A percentile compares a stretch with the other conserved stretches of the same genome.
These are phyloP conservation scores for Phoebastria nigripes DNA, from an alignment of 2,797 vertebrate genomes.

Conservation along the genomic window DNA sequence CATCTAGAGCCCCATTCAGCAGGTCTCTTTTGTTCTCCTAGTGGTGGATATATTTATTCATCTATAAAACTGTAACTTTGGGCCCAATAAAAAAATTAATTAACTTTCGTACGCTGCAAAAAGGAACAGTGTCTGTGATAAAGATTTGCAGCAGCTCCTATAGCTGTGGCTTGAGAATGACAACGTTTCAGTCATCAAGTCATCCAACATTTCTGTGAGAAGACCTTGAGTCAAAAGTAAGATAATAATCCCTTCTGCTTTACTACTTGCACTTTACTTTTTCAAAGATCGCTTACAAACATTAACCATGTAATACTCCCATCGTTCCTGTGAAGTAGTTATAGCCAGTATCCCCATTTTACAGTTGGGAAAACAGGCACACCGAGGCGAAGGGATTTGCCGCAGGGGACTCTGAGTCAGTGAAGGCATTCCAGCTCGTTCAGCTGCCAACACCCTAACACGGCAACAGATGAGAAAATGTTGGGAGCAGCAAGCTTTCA, in stretches of 20 bases:
- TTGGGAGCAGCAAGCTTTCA: slow-evolving; percentile 22
- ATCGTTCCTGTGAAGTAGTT: rapidly evolving
- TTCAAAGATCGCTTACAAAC: neutral
- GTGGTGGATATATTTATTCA: neutral
- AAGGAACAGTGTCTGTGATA: neutral
- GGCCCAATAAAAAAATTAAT: neutral
- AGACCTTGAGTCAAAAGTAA: neutral
- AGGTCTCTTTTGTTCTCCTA: neutral
- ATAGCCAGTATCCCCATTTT: neutral
- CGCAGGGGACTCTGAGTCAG: slow-evolving; percentile 29
- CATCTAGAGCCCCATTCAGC: slow-evolving; percentile 24
- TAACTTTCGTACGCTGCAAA: neutral
- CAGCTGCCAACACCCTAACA: slow-evolving; percentile 34
- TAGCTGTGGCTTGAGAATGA: neutral
- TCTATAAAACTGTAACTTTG: neutral
- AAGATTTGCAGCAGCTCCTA: neutral
- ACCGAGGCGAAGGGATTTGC: neutral
- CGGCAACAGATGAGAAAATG: neutral
- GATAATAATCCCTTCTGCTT: neutral
- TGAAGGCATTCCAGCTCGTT: neutral
- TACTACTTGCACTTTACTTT: neutral
- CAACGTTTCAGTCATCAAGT: neutral
- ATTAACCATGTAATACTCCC: neutral
- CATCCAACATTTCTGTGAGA: neutral
- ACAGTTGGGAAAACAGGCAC: neutral